phyloP scores from a whole-genome alignment of 1,140 invertebrate genomes.

The Macrosteles quadrilineatus region DNA sequence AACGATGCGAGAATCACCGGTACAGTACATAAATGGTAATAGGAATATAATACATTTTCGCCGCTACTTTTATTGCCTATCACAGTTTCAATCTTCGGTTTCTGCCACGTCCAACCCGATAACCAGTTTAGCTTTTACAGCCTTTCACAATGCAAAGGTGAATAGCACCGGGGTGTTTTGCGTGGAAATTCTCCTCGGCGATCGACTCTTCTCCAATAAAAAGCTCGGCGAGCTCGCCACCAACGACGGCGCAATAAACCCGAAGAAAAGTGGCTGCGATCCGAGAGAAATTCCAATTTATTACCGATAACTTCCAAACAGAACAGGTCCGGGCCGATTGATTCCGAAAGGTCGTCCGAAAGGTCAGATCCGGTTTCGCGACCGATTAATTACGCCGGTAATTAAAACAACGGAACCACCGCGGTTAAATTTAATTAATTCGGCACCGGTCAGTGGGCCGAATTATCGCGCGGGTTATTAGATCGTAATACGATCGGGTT shows the following conservation, averaged over 20 bases:
- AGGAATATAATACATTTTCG: no score
- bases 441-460: background rate
- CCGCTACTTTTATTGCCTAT: no score
- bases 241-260: background rate
- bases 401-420: constrained; percentile 23
- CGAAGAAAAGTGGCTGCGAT: background rate
- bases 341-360: constrained; percentile 5
- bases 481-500: constrained; percentile 11
- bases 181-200: no score
- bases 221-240: no score
- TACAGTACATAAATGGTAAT: no score
- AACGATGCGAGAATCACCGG: no score
- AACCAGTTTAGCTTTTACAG: no score
- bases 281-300: constrained; percentile 17
- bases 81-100: no score
- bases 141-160: no score
- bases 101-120: no score
- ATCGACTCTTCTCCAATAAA: no score
- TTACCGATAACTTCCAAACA: constrained; percentile 18
- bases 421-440: constrained; percentile 20
- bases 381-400: background rate
- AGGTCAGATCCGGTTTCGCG: constrained; percentile 20
- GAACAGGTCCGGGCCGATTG: constrained; percentile 17
- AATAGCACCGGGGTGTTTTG: no score
- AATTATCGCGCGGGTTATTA: constrained; percentile 1